Evolutionary conservation across 2,797 vertebrate species (phyloP).

Genomic region (Mus caroli): DNA sequence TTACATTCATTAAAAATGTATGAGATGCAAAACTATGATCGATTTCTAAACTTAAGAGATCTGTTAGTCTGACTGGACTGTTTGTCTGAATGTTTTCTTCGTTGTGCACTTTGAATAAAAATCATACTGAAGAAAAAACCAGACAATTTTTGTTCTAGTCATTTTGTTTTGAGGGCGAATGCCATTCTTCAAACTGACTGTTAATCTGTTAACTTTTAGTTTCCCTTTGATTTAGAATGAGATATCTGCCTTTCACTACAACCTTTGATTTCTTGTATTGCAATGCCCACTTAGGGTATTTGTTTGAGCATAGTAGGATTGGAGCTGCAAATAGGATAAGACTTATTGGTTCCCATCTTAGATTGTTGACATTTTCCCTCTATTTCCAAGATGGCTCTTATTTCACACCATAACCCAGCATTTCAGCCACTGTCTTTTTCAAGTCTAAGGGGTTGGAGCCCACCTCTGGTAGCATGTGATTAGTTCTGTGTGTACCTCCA

Average conservation of each 20-base stretch:
- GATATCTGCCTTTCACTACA: background rate
- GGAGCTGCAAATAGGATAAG: background rate
- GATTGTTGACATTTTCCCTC: too few relatives aligned
- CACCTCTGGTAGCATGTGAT: background rate
- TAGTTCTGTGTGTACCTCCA: background rate
- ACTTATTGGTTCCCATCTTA: too few relatives aligned
- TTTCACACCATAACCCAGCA: too few relatives aligned
- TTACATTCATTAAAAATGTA: background rate
- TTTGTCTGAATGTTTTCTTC: background rate
- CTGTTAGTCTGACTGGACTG: background rate
- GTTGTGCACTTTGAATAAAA: constrained; percentile 19
- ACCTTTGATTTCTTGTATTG: background rate
- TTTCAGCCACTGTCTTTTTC: too few relatives aligned
- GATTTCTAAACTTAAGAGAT: background rate
- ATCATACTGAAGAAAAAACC: background rate
- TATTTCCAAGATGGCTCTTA: too few relatives aligned
- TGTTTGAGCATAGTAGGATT: background rate
- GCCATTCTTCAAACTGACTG: background rate
- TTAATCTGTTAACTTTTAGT: background rate
- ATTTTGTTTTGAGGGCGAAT: background rate
- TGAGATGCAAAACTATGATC: background rate
- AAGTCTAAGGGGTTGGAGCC: background rate
- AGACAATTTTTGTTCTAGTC: background rate
- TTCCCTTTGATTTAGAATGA: background rate
- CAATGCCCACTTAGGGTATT: background rate